Evolutionary conservation across 2,888 invertebrate species (phyloP).

Genomic region (Ectropis crepuscularia): DNA sequence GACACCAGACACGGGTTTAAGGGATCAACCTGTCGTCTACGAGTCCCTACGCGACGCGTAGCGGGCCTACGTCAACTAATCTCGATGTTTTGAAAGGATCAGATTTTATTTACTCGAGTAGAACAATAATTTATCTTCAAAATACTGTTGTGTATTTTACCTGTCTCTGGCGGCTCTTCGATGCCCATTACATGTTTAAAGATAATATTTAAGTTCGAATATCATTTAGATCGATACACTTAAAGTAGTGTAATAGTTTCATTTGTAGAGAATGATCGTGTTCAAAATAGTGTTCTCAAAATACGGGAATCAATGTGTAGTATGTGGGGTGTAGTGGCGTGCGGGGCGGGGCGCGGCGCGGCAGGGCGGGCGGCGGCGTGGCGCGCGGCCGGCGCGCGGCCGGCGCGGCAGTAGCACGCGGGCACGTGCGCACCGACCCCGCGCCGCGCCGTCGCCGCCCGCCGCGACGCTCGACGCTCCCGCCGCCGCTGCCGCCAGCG

Average conservation of each 20-base stretch:
- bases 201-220: background rate
- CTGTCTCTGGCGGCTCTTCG: background rate
- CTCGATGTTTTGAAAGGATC: conserved; percentile 7
- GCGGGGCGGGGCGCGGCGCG: conserved; percentile 50
- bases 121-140: background rate
- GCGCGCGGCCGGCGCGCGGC: conserved; percentile 68
- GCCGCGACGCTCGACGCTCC: conserved; percentile 50
- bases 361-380: conserved; percentile 46
- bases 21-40: conserved; percentile 31
- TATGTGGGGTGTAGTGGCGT: conserved; percentile 51
- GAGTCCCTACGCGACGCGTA: conserved; percentile 21
- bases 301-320: conserved; percentile 51
- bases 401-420: conserved; percentile 78
- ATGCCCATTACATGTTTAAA: background rate
- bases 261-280: conserved; percentile 9
- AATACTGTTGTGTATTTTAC: background rate
- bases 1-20: conserved; percentile 33
- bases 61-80: conserved; percentile 15
- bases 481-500: background rate
- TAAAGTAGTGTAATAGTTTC: background rate
- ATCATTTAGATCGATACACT: background rate
- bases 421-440: conserved; percentile 78
- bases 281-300: conserved; percentile 40
- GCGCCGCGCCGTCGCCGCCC: conserved; percentile 58
- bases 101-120: background rate